Conservation (phyloP, 2,797 vertebrate species). For the Gastrophryne carolinensis region DNA sequence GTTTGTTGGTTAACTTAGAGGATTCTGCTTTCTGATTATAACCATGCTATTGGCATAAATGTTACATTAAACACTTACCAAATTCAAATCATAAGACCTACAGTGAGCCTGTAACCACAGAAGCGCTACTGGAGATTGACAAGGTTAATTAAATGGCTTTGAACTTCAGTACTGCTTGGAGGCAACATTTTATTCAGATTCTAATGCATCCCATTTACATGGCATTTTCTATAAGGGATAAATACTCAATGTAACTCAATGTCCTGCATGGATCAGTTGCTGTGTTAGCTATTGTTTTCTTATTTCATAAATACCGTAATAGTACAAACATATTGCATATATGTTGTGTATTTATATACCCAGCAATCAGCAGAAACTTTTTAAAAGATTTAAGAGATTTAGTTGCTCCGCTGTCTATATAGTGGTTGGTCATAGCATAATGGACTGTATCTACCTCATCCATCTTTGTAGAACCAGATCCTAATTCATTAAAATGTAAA, state of each 20-base stretch:
- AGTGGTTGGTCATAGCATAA: too few species aligned
- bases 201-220: constrained; percentile 19
- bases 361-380: too few species aligned
- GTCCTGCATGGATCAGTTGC: too few species aligned
- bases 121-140: constrained; percentile 22
- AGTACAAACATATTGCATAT: too few species aligned
- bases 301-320: too few species aligned
- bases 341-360: too few species aligned
- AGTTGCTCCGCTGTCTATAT: too few species aligned
- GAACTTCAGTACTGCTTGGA: constrained; percentile 15
- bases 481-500: too few species aligned
- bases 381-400: too few species aligned
- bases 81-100: constrained; percentile 1
- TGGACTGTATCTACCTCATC: too few species aligned
- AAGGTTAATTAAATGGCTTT: constrained; percentile 43
- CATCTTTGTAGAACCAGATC: too few species aligned
- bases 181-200: constrained; percentile 24
- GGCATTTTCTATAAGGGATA: constrained; percentile 19
- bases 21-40: background rate
- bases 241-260: constrained; percentile 4
- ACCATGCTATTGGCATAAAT: background rate
- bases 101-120: background rate
- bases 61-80: background rate
- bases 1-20: background rate
- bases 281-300: too few species aligned